Conservation (phyloP, 2,797 vertebrate genomes). For the Rhynchonycteris naso region DNA sequence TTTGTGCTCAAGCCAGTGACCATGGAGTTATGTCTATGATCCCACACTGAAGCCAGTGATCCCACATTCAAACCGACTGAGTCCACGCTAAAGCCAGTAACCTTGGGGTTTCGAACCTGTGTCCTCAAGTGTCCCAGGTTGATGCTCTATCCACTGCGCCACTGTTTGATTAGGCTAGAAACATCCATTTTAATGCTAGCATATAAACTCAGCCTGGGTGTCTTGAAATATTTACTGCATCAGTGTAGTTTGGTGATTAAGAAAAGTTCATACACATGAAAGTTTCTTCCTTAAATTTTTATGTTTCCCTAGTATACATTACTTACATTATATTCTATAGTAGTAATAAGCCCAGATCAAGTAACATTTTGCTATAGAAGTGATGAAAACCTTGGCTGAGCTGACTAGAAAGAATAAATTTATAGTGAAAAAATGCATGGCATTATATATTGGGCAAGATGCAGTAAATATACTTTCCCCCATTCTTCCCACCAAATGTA, state of each 20-base stretch:
- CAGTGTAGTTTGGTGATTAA: neutral
- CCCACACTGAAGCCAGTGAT: no score
- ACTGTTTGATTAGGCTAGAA: neutral
- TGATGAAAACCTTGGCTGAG: neutral
- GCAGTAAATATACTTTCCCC: neutral
- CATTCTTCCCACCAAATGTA: neutral
- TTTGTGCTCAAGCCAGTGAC: no score
- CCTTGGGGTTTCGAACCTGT: no score
- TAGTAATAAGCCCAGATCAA: neutral
- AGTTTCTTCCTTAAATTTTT: neutral
- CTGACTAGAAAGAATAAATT: neutral
- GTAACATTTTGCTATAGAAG: neutral
- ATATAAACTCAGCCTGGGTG: neutral
- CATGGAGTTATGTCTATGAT: no score
- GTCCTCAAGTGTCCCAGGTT: no score
- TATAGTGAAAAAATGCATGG: neutral
- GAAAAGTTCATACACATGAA: neutral
- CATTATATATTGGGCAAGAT: neutral
- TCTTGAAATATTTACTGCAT: neutral
- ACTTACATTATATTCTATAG: neutral
- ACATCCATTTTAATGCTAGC: neutral
- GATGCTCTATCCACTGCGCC: no score
- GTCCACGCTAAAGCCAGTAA: no score
- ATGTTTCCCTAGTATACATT: neutral
- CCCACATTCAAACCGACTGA: no score